phyloP scores from a whole-genome alignment of 2,113 vertebrate genomes.

The Ochotona curzoniae region DNA sequence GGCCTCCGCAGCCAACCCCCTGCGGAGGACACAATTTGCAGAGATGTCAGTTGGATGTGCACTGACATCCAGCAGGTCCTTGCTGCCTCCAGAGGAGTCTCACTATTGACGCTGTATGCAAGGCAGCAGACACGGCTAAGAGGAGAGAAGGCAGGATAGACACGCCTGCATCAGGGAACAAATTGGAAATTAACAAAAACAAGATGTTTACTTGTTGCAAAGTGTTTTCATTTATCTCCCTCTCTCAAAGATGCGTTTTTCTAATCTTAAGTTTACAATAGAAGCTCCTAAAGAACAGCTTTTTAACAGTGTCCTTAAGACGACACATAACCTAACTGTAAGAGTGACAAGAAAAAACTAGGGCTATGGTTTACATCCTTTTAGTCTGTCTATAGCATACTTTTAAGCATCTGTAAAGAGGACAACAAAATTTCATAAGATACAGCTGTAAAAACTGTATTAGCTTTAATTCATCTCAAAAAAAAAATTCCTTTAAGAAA shows the following conservation, averaged over 20 bases:
- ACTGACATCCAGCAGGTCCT: neutral
- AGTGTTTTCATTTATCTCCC: conserved; percentile 9
- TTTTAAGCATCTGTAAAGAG: neutral
- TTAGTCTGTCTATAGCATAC: conserved; percentile 20
- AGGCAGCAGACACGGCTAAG: neutral
- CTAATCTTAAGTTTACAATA: neutral
- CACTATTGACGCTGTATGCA: neutral
- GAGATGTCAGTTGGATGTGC: neutral
- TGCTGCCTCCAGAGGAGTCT: neutral
- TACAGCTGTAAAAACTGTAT: conserved; percentile 48
- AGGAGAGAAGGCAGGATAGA: neutral
- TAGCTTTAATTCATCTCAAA: neutral
- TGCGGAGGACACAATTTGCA: conserved; percentile 25
- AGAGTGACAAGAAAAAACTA: neutral
- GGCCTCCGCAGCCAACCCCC: neutral
- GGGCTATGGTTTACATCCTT: neutral
- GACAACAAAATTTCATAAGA: conserved; percentile 48
- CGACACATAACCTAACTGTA: neutral
- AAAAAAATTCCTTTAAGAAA: neutral
- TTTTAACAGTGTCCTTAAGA: neutral
- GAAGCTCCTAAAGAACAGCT: neutral
- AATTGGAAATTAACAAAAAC: conserved; percentile 61
- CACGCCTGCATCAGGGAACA: neutral
- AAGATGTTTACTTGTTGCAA: conserved; percentile 41
- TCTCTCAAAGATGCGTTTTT: neutral